Percentiles rank a stretch among this genome's conserved stretches.
Evolutionary conservation across 2,113 vertebrate species (phyloP).

Genomic region (Mugil cephalus): DNA sequence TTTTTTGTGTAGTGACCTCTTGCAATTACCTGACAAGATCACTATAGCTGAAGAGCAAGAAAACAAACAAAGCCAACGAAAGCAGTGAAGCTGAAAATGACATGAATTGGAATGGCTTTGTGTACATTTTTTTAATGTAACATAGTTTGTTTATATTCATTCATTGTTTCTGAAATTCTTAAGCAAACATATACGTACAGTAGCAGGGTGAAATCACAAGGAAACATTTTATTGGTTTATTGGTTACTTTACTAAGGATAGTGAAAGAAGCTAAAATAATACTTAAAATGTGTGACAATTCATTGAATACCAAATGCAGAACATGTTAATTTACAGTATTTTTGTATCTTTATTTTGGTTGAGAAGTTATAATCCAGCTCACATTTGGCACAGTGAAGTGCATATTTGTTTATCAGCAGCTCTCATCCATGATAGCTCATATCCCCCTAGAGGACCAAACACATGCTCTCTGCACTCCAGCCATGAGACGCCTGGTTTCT

Average conservation of each 20-base stretch:
- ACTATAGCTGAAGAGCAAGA: neutral
- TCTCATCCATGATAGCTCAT: slow-evolving; percentile 47
- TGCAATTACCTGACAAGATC: slow-evolving; percentile 60
- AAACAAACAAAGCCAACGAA: too few relatives aligned
- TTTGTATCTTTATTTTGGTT: neutral
- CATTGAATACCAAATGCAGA: neutral
- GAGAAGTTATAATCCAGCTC: slow-evolving; percentile 22
- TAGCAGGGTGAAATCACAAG: too few relatives aligned
- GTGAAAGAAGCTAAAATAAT: neutral
- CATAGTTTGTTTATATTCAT: too few relatives aligned
- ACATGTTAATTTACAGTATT: too few relatives aligned
- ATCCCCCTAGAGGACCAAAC: slow-evolving; percentile 56
- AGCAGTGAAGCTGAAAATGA: slow-evolving; percentile 1
- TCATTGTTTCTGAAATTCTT: too few relatives aligned
- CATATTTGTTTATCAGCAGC: slow-evolving; percentile 71
- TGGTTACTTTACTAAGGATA: neutral
- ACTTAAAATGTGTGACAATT: neutral
- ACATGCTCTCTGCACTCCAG: slow-evolving; percentile 52
- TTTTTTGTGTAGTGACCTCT: slow-evolving; percentile 20
- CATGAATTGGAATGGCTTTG: too few relatives aligned
- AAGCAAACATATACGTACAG: too few relatives aligned
- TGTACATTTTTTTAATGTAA: too few relatives aligned
- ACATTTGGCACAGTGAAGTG: slow-evolving; percentile 49
- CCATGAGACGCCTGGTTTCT: slow-evolving; percentile 64
- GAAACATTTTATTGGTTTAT: too few relatives aligned